phyloP scores from a whole-genome alignment of 2,797 vertebrate genomes.

The Semaprochilodus insignis region DNA sequence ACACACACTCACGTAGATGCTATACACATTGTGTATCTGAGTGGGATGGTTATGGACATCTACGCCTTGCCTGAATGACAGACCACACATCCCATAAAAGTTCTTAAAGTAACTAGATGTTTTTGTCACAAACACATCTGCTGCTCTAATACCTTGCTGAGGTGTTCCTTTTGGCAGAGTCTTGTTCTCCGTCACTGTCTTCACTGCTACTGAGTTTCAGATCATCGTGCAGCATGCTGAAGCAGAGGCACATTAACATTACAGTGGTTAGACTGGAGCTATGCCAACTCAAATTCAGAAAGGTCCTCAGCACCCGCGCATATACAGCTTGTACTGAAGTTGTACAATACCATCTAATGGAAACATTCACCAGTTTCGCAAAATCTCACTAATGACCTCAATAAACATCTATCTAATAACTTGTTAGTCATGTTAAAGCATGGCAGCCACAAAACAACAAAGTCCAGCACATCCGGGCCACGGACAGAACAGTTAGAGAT shows the following conservation, averaged over 20 bases:
- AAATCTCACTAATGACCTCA: background rate
- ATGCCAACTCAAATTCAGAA: too few species aligned
- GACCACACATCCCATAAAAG: background rate
- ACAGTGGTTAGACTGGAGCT: background rate
- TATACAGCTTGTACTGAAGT: background rate
- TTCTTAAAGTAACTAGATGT: background rate
- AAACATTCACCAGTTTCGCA: background rate
- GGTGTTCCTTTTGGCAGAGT: conserved; percentile 92
- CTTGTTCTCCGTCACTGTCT: conserved; percentile 97
- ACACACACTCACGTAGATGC: too few species aligned
- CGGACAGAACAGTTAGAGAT: background rate
- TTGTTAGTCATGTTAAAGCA: background rate
- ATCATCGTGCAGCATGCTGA: conserved; percentile 93
- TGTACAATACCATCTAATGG: background rate
- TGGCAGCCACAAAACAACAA: background rate
- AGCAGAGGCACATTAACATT: conserved; percentile 56
- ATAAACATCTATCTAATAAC: background rate
- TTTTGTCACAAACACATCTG: background rate
- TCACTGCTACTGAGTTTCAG: conserved; percentile 98
- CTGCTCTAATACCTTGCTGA: conserved; percentile 86
- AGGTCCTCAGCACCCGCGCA: background rate
- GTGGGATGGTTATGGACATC: background rate
- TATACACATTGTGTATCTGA: background rate
- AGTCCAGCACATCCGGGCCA: background rate
- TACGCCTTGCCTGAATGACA: too few species aligned